These are phyloP conservation scores for Drepana arcuata DNA, from an alignment of 1,140 invertebrate genomes.

Conservation along the genomic window DNA sequence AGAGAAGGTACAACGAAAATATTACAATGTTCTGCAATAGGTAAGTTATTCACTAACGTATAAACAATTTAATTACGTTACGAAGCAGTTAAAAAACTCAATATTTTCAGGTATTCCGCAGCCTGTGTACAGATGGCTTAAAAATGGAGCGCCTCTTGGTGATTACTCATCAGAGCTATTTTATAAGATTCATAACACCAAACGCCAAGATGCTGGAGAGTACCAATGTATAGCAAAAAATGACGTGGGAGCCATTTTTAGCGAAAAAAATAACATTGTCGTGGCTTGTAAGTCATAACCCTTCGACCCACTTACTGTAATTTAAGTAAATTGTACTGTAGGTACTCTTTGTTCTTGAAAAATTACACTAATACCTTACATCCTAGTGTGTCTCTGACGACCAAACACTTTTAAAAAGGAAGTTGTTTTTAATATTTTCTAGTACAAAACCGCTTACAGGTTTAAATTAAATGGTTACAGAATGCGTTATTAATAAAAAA, in stretches of 20 bases:
- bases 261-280: slow-evolving; percentile 87
- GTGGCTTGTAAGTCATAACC: slow-evolving; percentile 92
- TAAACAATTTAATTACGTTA: not conserved
- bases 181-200: slow-evolving; percentile 85
- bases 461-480: too few species aligned
- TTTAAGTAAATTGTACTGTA: too few species aligned
- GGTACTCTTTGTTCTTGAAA: too few species aligned
- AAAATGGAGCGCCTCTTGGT: slow-evolving; percentile 83
- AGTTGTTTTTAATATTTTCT: too few species aligned
- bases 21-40: slow-evolving; percentile 88
- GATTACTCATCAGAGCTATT: slow-evolving; percentile 84
- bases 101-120: slow-evolving; percentile 81
- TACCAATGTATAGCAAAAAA: slow-evolving; percentile 94
- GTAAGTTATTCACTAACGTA: slow-evolving; percentile 69
- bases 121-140: slow-evolving; percentile 91
- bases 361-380: too few species aligned
- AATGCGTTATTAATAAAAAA: too few species aligned
- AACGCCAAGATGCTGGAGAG: slow-evolving; percentile 84
- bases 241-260: slow-evolving; percentile 91
- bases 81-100: not conserved
- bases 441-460: too few species aligned
- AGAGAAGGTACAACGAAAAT: slow-evolving; percentile 91
- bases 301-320: too few species aligned
- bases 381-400: too few species aligned
- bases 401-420: too few species aligned